Percentiles rank a stretch among this genome's conserved stretches.
phyloP scores from a whole-genome alignment of 1,140 invertebrate genomes.

The Dendrolimus punctatus region DNA sequence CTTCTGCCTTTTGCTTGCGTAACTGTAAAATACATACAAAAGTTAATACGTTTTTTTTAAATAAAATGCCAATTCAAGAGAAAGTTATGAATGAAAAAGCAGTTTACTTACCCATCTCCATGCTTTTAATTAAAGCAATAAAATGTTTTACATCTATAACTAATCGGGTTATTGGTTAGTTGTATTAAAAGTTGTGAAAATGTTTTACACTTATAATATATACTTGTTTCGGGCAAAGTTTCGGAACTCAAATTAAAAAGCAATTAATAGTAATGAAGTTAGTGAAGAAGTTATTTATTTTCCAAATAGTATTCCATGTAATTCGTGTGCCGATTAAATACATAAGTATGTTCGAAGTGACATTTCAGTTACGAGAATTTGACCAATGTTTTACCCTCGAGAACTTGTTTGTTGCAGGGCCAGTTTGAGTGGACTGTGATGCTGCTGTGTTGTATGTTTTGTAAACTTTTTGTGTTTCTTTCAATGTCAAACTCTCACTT shows the following conservation, averaged over 20 bases:
- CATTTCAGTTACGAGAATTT: conserved; percentile 1
- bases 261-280: no score
- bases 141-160: no score
- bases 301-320: no score
- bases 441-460: conserved; percentile 41
- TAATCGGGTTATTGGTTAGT: no score
- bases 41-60: conserved; percentile 2
- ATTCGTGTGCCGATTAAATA: no score
- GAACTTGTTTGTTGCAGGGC: conserved; percentile 43
- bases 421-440: conserved; percentile 40
- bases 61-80: not conserved
- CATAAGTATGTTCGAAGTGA: not conserved
- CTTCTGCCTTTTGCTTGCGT: conserved; percentile 24
- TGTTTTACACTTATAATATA: no score
- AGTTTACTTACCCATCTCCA: no score
- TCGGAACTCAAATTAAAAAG: no score
- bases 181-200: no score
- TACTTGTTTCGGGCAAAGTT: no score
- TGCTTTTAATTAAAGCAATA: no score
- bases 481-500: conserved; percentile 64
- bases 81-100: not conserved
- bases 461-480: conserved; percentile 63
- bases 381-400: conserved; percentile 42
- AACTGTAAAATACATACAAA: conserved; percentile 19
- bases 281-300: no score